Percentiles rank a stretch among this genome's conserved stretches.
Evolutionary conservation across 2,797 vertebrate genomes (phyloP).

Genomic region (Crenuchus spilurus): DNA sequence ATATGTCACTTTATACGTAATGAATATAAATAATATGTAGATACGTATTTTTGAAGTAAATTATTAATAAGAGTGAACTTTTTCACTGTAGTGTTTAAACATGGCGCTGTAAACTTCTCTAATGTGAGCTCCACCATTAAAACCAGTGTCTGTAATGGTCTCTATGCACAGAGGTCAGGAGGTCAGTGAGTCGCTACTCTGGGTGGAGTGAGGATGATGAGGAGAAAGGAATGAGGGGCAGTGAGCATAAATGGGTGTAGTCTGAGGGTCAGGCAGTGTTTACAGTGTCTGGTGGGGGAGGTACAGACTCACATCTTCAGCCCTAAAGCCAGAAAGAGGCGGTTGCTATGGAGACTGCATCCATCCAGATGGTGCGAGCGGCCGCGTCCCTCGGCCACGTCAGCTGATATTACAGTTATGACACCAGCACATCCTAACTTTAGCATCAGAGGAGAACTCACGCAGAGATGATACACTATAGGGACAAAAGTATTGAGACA

Average conservation of each 20-base stretch:
- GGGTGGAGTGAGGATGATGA: background rate
- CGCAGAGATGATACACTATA: no score
- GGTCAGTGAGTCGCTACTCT: background rate
- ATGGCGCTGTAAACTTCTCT: no score
- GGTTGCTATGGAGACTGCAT: slow-evolving; percentile 81
- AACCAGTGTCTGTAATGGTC: background rate
- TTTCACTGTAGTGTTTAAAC: no score
- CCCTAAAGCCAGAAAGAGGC: slow-evolving; percentile 66
- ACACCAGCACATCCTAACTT: slow-evolving; percentile 2
- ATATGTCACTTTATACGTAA: no score
- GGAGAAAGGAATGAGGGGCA: background rate
- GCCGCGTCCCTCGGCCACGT: slow-evolving; percentile 54
- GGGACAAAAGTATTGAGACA: no score
- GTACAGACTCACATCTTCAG: slow-evolving; percentile 65
- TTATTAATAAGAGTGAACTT: no score
- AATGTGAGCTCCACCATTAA: no score
- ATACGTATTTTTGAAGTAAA: no score
- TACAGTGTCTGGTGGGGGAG: slow-evolving; percentile 54
- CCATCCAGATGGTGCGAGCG: slow-evolving; percentile 74
- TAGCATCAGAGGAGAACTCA: background rate
- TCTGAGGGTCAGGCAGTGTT: slow-evolving; percentile 38
- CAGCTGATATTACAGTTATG: slow-evolving; percentile 57
- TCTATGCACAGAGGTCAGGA: background rate
- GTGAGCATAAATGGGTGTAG: slow-evolving; percentile 16
- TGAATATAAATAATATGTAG: no score